These are phyloP conservation scores for Timema podura DNA, from an alignment of 2,888 invertebrate genomes.

Conservation along the genomic window DNA sequence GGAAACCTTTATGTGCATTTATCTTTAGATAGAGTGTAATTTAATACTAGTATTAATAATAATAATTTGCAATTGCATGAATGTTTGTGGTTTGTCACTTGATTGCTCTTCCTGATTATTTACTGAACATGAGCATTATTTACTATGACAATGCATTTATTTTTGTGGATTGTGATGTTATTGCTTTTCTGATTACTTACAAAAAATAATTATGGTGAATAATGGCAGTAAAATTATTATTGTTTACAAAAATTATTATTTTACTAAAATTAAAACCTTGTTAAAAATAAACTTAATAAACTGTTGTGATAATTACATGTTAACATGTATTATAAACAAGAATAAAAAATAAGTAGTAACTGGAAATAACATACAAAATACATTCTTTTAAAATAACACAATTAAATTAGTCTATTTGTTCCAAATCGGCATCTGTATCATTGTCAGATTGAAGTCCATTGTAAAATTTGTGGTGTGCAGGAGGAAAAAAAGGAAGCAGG, in stretches of 20 bases:
- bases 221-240: not conserved
- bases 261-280: not conserved
- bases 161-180: not conserved
- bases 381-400: not conserved
- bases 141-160: conserved; percentile 1
- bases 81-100: not conserved
- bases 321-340: not conserved
- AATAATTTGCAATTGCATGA: not conserved
- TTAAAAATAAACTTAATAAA: not conserved
- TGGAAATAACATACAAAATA: not conserved
- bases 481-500: not conserved
- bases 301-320: not conserved
- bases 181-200: not conserved
- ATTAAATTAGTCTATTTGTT: not conserved
- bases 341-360: not conserved
- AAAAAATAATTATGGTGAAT: not conserved
- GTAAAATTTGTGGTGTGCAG: not conserved
- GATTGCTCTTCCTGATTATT: conserved; percentile 6
- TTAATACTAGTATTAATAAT: not conserved
- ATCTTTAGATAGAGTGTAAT: not conserved
- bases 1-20: not conserved
- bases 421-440: not conserved
- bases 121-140: not conserved
- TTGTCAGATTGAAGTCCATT: not conserved
- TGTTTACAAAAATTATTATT: not conserved